These are phyloP conservation scores for Pterobdella sp. DNA, from an alignment of 2,888 invertebrate species.

Conservation along the genomic window DNA sequence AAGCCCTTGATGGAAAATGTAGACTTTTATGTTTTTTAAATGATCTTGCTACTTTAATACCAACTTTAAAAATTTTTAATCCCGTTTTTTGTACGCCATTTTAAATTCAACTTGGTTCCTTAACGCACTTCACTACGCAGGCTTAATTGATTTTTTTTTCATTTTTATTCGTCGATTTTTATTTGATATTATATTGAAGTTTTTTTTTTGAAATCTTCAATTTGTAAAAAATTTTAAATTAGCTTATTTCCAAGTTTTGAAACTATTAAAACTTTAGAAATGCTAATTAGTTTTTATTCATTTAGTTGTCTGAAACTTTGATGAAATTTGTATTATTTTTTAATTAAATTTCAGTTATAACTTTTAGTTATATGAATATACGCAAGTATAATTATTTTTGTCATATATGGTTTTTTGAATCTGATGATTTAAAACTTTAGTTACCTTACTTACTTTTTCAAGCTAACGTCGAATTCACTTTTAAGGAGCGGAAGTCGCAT, in stretches of 20 bases:
- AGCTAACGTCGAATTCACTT: neutral
- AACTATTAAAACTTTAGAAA: too few species aligned
- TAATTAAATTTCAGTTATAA: too few species aligned
- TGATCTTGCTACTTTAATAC: neutral
- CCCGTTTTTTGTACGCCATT: neutral
- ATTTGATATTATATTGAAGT: neutral
- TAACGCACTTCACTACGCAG: neutral
- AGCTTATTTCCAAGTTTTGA: too few species aligned
- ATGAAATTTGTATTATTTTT: too few species aligned
- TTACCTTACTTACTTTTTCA: neutral
- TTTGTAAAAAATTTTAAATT: too few species aligned
- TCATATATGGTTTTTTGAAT: too few species aligned
- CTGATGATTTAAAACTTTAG: too few species aligned
- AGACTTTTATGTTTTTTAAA: neutral
- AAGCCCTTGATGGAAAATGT: neutral
- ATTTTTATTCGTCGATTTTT: neutral
- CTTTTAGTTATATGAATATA: too few species aligned
- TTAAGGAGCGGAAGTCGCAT: neutral
- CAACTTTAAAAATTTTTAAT: neutral
- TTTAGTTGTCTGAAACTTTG: too few species aligned
- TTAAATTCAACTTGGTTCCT: conserved; percentile 9
- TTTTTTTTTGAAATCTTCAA: neutral
- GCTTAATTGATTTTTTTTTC: neutral
- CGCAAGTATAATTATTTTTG: too few species aligned
- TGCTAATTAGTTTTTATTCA: too few species aligned